phyloP scores from a whole-genome alignment of 2,888 invertebrate species.

The Polymixis lichenea region DNA sequence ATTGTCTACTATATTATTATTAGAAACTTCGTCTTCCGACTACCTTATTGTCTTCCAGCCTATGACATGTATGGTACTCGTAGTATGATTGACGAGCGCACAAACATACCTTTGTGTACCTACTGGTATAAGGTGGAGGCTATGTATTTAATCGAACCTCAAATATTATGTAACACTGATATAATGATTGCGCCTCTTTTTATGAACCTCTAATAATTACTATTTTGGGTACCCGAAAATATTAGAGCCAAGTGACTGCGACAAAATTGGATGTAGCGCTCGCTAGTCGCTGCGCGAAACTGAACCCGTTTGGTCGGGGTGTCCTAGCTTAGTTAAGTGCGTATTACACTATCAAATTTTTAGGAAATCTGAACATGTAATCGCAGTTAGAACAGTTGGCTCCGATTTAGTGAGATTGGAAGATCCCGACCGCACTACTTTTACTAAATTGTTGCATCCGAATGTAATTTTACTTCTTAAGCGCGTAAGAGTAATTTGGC shows the following conservation, averaged over 20 bases:
- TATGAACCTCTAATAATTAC: not conserved
- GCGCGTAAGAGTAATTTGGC: too few relatives aligned
- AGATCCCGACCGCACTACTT: too few relatives aligned
- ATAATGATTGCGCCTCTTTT: not conserved
- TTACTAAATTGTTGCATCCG: too few relatives aligned
- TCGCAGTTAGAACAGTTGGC: too few relatives aligned
- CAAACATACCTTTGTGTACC: not conserved
- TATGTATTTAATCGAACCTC: not conserved
- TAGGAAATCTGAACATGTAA: too few relatives aligned
- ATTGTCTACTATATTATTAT: not conserved
- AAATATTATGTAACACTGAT: not conserved
- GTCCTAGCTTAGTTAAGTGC: not conserved
- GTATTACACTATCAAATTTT: too few relatives aligned
- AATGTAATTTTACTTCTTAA: too few relatives aligned
- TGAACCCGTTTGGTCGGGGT: not conserved
- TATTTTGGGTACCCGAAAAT: not conserved
- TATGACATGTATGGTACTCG: not conserved
- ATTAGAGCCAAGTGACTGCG: not conserved
- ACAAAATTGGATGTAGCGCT: not conserved
- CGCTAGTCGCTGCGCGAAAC: not conserved
- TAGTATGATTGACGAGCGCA: not conserved
- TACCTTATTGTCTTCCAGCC: not conserved
- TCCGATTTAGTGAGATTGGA: too few relatives aligned
- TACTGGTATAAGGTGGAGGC: not conserved
- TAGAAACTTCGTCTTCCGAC: not conserved